phyloP scores from a whole-genome alignment of 2,113 vertebrate species.

The Pungitius pungitius region DNA sequence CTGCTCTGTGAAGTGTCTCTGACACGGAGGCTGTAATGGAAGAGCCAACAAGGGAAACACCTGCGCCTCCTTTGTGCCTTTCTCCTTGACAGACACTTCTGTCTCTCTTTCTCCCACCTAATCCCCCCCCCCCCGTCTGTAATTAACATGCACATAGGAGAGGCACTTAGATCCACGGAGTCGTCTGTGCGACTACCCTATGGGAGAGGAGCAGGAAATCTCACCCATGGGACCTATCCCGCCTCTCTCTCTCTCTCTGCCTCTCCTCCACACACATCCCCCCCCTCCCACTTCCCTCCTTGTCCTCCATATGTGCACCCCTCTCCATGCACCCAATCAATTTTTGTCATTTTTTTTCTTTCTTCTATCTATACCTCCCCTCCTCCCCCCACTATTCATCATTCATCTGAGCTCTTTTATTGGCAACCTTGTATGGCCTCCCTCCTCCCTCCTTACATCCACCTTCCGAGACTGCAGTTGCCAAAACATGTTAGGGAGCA shows the following conservation, averaged over 20 bases:
- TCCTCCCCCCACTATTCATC: slow-evolving; percentile 14
- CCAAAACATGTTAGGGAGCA: slow-evolving; percentile 37
- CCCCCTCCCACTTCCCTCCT: slow-evolving; percentile 33
- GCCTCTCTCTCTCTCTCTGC: slow-evolving; percentile 30
- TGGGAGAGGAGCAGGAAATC: slow-evolving; percentile 53
- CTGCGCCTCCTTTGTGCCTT: slow-evolving; percentile 64
- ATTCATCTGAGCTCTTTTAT: slow-evolving; percentile 18
- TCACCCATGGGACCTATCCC: slow-evolving; percentile 62
- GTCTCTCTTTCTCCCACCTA: neutral
- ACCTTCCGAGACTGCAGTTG: neutral
- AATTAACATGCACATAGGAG: slow-evolving; percentile 73
- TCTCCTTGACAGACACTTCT: slow-evolving; percentile 19
- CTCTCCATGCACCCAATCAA: slow-evolving; percentile 48
- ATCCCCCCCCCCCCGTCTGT: slow-evolving; percentile 12
- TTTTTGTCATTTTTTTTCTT: slow-evolving; percentile 46
- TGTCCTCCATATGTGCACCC: slow-evolving; percentile 31
- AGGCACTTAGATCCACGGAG: slow-evolving; percentile 50
- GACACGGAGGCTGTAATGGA: slow-evolving; percentile 43
- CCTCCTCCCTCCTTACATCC: neutral
- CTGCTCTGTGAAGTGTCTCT: too few species aligned
- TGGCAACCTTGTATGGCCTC: neutral
- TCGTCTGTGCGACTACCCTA: slow-evolving; percentile 64
- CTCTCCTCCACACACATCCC: slow-evolving; percentile 15
- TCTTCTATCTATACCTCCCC: slow-evolving; percentile 26
- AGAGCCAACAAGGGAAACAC: slow-evolving; percentile 50